phyloP scores from a whole-genome alignment of 2,888 invertebrate species.

The Scaptomyza caliginosa region DNA sequence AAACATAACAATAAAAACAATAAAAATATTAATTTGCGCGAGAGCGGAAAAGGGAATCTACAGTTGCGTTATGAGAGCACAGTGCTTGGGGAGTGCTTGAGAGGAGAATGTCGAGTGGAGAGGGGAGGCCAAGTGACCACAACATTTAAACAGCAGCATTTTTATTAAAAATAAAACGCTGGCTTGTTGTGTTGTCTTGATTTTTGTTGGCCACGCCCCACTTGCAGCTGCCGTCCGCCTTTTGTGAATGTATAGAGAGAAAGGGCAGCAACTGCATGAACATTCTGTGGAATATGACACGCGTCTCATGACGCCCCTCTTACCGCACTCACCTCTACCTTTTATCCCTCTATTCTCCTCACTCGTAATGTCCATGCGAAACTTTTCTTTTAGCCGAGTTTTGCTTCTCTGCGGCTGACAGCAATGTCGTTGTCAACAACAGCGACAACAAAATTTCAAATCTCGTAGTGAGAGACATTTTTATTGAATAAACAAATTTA shows the following conservation, averaged over 20 bases:
- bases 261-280: constrained; percentile 48
- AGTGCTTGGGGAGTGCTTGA: neutral
- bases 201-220: constrained; percentile 57
- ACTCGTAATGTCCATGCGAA: constrained; percentile 50
- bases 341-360: neutral
- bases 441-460: constrained; percentile 55
- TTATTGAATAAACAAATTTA: constrained; percentile 73
- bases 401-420: constrained; percentile 64
- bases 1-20: constrained; percentile 69
- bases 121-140: constrained; percentile 55
- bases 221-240: constrained; percentile 24
- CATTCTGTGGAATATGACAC: constrained; percentile 60
- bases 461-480: constrained; percentile 45
- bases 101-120: neutral
- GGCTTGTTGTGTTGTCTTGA: constrained; percentile 41
- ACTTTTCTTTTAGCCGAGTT: constrained; percentile 62
- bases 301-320: constrained; percentile 19
- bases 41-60: constrained; percentile 9
- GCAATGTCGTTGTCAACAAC: constrained; percentile 6
- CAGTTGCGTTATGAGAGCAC: constrained; percentile 8
- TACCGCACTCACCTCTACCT: neutral
- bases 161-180: constrained; percentile 45
- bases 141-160: constrained; percentile 68
- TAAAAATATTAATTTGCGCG: constrained; percentile 69
- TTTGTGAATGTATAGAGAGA: constrained; percentile 35